phyloP scores from a whole-genome alignment of 2,888 invertebrate species.

The Hyposoter didymator region DNA sequence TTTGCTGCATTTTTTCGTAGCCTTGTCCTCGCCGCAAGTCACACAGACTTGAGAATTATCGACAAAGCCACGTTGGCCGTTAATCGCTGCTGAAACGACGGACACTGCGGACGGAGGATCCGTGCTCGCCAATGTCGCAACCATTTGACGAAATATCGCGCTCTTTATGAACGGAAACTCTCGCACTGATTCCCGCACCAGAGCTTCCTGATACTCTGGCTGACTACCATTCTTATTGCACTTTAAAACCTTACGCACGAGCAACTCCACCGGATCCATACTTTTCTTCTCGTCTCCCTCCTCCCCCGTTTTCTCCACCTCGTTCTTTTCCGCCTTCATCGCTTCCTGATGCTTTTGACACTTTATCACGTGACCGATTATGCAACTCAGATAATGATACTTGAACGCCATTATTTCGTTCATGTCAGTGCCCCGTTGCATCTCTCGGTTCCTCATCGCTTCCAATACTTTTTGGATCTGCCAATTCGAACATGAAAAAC shows the following conservation, averaged over 20 bases:
- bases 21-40: slow-evolving; percentile 95
- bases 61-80: slow-evolving; percentile 94
- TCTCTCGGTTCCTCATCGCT: slow-evolving; percentile 93
- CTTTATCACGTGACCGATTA: slow-evolving; percentile 90
- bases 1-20: slow-evolving; percentile 96
- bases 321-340: slow-evolving; percentile 82
- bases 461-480: slow-evolving; percentile 90
- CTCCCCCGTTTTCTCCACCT: slow-evolving; percentile 80
- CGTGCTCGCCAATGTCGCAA: slow-evolving; percentile 90
- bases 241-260: slow-evolving; percentile 91
- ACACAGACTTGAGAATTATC: slow-evolving; percentile 90
- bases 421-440: slow-evolving; percentile 92
- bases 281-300: slow-evolving; percentile 79
- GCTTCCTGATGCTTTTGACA: slow-evolving; percentile 89
- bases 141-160: slow-evolving; percentile 94
- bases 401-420: slow-evolving; percentile 97
- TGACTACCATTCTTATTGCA: slow-evolving; percentile 89
- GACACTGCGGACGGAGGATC: slow-evolving; percentile 90
- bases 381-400: slow-evolving; percentile 92
- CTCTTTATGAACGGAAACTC: slow-evolving; percentile 97
- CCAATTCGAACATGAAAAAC: slow-evolving; percentile 11
- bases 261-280: slow-evolving; percentile 90
- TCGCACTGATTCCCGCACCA: slow-evolving; percentile 93
- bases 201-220: slow-evolving; percentile 87
- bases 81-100: slow-evolving; percentile 92